Evolutionary conservation across 2,888 invertebrate species (phyloP).

Genomic region (Zygaena filipendulae): DNA sequence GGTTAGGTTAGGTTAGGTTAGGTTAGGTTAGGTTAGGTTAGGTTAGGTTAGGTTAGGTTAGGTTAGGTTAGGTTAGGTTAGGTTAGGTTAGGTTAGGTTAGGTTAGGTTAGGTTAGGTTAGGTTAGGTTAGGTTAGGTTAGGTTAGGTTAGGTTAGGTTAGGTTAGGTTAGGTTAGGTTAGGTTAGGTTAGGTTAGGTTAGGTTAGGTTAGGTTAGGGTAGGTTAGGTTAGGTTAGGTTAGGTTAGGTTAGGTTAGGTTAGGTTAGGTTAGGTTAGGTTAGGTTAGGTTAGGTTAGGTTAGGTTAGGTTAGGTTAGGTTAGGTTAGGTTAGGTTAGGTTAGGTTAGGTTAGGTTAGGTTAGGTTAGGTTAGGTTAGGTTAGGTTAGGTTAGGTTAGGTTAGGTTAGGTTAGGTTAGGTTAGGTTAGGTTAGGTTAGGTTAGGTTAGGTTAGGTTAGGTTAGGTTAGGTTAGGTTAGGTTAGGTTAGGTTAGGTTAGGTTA

Average conservation of each 20-base stretch:
- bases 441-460: conserved; percentile 17
- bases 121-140: conserved; percentile 13
- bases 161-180: conserved; percentile 12
- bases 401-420: conserved; percentile 15
- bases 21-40: conserved; percentile 16
- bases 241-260: conserved; percentile 11
- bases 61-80: conserved; percentile 15
- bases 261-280: conserved; percentile 9
- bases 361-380: conserved; percentile 13
- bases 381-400: conserved; percentile 14
- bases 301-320: conserved; percentile 8
- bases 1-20: conserved; percentile 16
- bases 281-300: conserved; percentile 9
- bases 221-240: conserved; percentile 13
- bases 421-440: conserved; percentile 17
- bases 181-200: conserved; percentile 13
- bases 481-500: conserved; percentile 19
- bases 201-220: conserved; percentile 9
- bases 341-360: conserved; percentile 8
- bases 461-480: conserved; percentile 17
- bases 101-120: conserved; percentile 14
- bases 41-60: conserved; percentile 15
- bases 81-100: conserved; percentile 13
- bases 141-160: conserved; percentile 11
- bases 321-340: conserved; percentile 10